Evolutionary conservation across 1,140 invertebrate species (phyloP).

Genomic region (Cepaea nemoralis): DNA sequence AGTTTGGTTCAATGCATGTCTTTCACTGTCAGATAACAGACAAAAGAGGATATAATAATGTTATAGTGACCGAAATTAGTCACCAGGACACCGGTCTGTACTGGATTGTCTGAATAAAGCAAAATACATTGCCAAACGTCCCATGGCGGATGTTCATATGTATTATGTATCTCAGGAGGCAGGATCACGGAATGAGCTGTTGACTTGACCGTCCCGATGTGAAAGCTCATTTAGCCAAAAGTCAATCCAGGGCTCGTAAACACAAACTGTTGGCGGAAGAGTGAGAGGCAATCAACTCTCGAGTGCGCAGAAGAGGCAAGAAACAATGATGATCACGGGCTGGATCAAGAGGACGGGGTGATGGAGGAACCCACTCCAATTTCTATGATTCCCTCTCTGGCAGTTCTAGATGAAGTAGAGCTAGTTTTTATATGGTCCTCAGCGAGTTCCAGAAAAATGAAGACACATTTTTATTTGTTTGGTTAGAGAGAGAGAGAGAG

Average conservation of each 20-base stretch:
- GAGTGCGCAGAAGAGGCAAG: not conserved
- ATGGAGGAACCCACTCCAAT: not conserved
- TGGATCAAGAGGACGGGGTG: not conserved
- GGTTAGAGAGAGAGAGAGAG: not conserved
- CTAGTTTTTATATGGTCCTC: slow-evolving; percentile 6
- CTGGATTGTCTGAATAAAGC: no score
- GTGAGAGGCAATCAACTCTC: not conserved
- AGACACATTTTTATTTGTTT: not conserved
- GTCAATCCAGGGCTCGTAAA: not conserved
- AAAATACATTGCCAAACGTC: no score
- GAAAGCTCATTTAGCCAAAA: not conserved
- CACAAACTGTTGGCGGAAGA: not conserved
- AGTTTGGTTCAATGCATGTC: no score
- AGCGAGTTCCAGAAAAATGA: not conserved
- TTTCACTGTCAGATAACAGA: no score
- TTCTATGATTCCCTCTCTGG: not conserved
- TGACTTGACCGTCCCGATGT: not conserved
- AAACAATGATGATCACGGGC: not conserved
- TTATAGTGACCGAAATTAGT: no score
- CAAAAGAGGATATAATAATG: no score
- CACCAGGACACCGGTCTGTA: no score
- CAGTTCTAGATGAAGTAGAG: not conserved
- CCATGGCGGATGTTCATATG: no score
- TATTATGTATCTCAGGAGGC: no score
- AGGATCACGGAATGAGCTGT: no score